Percentiles rank a stretch among this genome's conserved stretches.
These are phyloP conservation scores for Acipenser transmontanus DNA, from an alignment of 2,797 vertebrate genomes.

Conservation along the genomic window DNA sequence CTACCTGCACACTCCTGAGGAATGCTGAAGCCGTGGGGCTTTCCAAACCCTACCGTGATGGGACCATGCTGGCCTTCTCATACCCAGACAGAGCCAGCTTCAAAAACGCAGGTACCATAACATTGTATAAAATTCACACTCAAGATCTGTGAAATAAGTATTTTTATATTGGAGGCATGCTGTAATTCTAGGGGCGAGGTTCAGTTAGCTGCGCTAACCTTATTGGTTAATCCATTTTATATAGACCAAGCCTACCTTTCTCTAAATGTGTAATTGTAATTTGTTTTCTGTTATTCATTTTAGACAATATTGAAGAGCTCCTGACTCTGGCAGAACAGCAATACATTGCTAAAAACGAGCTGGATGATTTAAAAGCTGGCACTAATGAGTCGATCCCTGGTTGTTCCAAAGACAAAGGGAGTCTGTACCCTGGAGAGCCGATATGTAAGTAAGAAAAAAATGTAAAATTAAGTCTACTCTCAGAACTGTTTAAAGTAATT, in stretches of 20 bases:
- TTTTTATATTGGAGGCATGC: no score
- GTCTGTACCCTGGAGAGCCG: constrained; percentile 50
- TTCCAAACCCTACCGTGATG: constrained; percentile 50
- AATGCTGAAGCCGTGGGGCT: constrained; percentile 61
- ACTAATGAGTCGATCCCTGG: constrained; percentile 60
- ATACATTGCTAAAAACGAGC: constrained; percentile 59
- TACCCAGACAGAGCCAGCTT: constrained; percentile 56
- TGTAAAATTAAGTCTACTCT: no score
- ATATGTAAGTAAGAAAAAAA: constrained; percentile 52
- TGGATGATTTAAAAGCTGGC: constrained; percentile 56
- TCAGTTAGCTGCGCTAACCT: no score
- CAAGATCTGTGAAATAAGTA: no score
- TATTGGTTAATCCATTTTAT: no score
- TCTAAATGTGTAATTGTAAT: no score
- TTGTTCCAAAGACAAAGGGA: constrained; percentile 35
- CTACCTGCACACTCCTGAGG: constrained; percentile 57
- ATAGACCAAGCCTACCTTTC: no score
- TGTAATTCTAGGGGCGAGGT: no score
- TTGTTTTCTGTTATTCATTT: neutral
- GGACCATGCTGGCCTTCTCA: constrained; percentile 60
- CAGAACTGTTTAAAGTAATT: no score
- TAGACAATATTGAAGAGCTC: constrained; percentile 63
- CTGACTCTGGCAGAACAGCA: constrained; percentile 65
- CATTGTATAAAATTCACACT: no score
- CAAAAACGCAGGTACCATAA: constrained; percentile 47